phyloP scores from a whole-genome alignment of 2,888 invertebrate genomes.

The Protophormia terraenovae region DNA sequence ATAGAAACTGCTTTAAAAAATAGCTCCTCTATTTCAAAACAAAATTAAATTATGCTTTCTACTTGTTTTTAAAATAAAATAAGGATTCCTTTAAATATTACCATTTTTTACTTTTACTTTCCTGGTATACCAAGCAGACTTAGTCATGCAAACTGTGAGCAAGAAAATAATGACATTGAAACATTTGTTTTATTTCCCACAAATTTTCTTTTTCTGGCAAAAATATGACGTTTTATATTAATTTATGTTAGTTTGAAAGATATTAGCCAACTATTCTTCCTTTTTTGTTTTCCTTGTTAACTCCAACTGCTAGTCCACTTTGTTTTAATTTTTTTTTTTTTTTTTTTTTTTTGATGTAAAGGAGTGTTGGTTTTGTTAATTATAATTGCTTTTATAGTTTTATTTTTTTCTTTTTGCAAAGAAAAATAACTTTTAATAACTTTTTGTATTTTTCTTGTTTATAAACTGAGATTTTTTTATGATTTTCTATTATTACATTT shows the following conservation, averaged over 20 bases:
- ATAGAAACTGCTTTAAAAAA: background rate
- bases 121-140: background rate
- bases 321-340: background rate
- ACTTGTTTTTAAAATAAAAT: no score
- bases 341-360: background rate
- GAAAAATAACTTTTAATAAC: slow-evolving; percentile 37
- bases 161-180: background rate
- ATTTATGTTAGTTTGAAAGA: slow-evolving; percentile 41
- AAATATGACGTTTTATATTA: slow-evolving; percentile 12
- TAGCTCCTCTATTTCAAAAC: no score
- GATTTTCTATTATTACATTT: background rate
- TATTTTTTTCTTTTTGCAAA: background rate
- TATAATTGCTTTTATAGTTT: slow-evolving; percentile 51
- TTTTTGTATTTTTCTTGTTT: slow-evolving; percentile 19
- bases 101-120: slow-evolving; percentile 44
- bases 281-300: background rate
- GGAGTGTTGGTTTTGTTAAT: slow-evolving; percentile 27
- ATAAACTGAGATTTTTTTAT: background rate
- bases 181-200: slow-evolving; percentile 57
- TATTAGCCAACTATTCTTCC: no score
- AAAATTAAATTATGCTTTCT: no score
- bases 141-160: no score
- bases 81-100: background rate
- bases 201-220: background rate
- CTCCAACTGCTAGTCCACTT: background rate